Evolutionary conservation across 2,888 invertebrate species (phyloP).

Genomic region (Brachypterus glaber): DNA sequence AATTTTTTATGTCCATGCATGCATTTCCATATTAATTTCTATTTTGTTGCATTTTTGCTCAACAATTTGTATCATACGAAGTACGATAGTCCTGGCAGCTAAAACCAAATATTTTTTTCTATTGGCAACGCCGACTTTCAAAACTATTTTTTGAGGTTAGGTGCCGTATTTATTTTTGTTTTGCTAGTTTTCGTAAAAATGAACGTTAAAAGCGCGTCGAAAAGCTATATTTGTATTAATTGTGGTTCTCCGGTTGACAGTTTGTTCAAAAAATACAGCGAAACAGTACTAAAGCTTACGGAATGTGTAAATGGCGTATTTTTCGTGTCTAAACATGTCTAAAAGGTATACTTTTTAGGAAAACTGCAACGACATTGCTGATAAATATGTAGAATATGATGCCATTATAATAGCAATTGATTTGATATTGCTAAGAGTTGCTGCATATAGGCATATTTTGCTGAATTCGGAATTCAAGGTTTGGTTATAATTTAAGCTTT

Average conservation of each 20-base stretch:
- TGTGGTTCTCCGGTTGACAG: slow-evolving; percentile 55
- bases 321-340: slow-evolving; percentile 11
- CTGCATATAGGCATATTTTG: slow-evolving; percentile 77
- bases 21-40: too few relatives aligned
- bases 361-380: slow-evolving; percentile 64
- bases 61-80: too few relatives aligned
- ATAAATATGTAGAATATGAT: slow-evolving; percentile 89
- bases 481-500: too few relatives aligned
- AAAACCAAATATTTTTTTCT: too few relatives aligned
- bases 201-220: neutral
- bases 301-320: slow-evolving; percentile 58
- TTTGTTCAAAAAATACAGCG: slow-evolving; percentile 60
- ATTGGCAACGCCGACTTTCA: too few relatives aligned
- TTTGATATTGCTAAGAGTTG: slow-evolving; percentile 66
- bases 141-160: too few relatives aligned
- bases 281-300: slow-evolving; percentile 60
- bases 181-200: neutral
- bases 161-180: too few relatives aligned
- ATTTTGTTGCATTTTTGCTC: too few relatives aligned
- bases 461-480: slow-evolving; percentile 74
- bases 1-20: too few relatives aligned
- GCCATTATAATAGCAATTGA: slow-evolving; percentile 81
- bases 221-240: slow-evolving; percentile 50
- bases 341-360: slow-evolving; percentile 45
- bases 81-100: too few relatives aligned